Conservation (phyloP, 2,113 vertebrate genomes). For the Nothoprocta perdicaria region DNA sequence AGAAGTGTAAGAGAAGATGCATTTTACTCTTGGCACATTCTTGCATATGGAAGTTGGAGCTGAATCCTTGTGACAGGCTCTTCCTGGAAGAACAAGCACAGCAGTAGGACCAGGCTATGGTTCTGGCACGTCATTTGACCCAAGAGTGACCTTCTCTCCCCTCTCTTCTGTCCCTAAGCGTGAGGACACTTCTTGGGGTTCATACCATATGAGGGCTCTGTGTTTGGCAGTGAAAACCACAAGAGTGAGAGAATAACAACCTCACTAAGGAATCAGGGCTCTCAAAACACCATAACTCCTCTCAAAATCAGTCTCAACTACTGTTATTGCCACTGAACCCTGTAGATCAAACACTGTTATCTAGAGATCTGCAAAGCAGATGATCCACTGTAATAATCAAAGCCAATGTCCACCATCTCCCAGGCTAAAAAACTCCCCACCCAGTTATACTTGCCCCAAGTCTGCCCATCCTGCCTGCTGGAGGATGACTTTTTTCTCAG, state of each 20-base stretch:
- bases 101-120: neutral
- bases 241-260: neutral
- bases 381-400: neutral
- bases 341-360: neutral
- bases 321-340: neutral
- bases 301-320: neutral
- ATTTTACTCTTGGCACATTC: slow-evolving; percentile 36
- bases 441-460: neutral
- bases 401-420: neutral
- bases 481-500: neutral
- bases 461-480: neutral
- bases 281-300: neutral
- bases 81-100: neutral
- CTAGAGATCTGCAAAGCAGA: neutral
- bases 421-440: neutral
- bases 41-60: neutral
- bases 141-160: neutral
- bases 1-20: neutral
- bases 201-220: neutral
- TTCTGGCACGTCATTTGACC: neutral
- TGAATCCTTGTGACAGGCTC: neutral
- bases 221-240: neutral
- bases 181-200: neutral
- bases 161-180: too few species aligned
- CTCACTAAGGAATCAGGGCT: neutral